Evolutionary conservation across 2,797 vertebrate genomes (phyloP).

Genomic region (Tinamus major): DNA sequence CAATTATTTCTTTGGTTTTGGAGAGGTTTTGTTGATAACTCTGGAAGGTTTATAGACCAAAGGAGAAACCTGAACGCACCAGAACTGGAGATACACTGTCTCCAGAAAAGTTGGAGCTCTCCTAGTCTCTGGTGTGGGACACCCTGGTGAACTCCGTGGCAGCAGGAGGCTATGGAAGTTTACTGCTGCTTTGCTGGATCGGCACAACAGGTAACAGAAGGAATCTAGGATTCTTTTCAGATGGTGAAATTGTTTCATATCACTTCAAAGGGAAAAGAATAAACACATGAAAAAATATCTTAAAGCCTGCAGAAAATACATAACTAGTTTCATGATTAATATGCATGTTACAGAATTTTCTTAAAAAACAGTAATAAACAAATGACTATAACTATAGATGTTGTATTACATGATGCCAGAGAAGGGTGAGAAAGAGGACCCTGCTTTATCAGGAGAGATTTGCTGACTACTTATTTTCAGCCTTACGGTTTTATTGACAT

Average conservation of each 20-base stretch:
- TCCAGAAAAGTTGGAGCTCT: background rate
- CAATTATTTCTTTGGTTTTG: background rate
- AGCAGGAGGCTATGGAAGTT: background rate
- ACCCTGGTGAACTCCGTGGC: background rate
- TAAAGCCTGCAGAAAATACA: background rate
- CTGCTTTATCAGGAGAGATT: background rate
- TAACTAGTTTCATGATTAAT: background rate
- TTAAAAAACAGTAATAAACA: background rate
- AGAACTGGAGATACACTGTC: no score
- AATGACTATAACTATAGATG: rapidly evolving
- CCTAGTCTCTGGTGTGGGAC: no score
- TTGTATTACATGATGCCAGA: background rate
- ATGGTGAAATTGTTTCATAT: background rate
- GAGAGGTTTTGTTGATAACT: background rate
- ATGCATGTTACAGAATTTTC: background rate
- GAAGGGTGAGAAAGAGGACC: background rate
- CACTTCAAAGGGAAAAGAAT: no score
- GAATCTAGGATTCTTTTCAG: background rate
- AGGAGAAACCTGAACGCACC: background rate
- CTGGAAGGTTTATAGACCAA: background rate
- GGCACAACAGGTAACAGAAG: background rate
- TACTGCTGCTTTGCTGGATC: background rate
- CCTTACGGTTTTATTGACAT: background rate
- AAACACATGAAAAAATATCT: background rate
- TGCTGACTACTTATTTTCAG: background rate